Base-by-base conservation (phyloP, 2,888 invertebrate species). In the Omphaloscelis lunosa region DNA sequence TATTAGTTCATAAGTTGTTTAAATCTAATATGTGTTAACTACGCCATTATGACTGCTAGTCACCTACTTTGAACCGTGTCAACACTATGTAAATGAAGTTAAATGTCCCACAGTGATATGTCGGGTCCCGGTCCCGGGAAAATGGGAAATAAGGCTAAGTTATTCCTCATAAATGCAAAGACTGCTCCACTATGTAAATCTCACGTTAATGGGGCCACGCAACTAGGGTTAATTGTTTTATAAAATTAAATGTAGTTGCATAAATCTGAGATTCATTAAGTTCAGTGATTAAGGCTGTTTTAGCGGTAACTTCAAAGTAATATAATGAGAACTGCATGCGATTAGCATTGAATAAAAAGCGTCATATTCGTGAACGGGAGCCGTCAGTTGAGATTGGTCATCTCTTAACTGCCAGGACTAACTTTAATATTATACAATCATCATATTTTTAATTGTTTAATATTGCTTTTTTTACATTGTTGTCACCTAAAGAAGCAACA, bases 71-170 rank as follows among this genome's bases (percentile, higher is more conserved):
- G 65, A 78, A 77, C 69, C 58, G 12, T 68, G 65, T 82, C 75
- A 72, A 79, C 77, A 80, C 59, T 88, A 90, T 90, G 90, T 77
- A 90, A 91, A 91, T 90, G 74, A 84, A 80, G 86, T 84, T 84
- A 85, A 89, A 88, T 85, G 75, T 82, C 79, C 72, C 78, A 80
- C 87, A 86, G 86, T 83, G 88, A 88, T 88, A 87, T 84, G 89
- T 91, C 82, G 87, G 85, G 80, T 73, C 80, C 70, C 68, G 75
- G 75, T 29, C 45, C 34, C 53, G 27, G 39, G 66, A 77, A 88
- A 88, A 72, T 68, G 62, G 65, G 71, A 66, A 80, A 81, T 68
- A 73, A 79, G 75, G 82, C 72, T 66, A 83, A 83, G 80, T 85
- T 85, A 83, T 85, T 77, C 75, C 84, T 82, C 83, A 84, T 86